Evolutionary conservation across 2,797 vertebrate genomes (phyloP).

Genomic region (Periophthalmus magnuspinnatus): DNA sequence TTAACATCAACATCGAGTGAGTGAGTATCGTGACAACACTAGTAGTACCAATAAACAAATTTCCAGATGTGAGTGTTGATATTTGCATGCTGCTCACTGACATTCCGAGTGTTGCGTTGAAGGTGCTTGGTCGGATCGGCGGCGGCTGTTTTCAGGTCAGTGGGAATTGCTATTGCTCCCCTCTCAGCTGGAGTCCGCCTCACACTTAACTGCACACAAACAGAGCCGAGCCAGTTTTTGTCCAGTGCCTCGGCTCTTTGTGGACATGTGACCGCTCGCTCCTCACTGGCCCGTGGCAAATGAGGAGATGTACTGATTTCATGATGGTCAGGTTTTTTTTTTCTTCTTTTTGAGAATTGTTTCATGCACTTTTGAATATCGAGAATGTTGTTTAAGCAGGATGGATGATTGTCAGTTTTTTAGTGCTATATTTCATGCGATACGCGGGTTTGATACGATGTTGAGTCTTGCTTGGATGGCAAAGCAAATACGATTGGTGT

Average conservation of each 20-base stretch:
- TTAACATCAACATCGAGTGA: too few relatives aligned
- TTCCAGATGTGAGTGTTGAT: not conserved
- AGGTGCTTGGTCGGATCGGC: constrained; percentile 45
- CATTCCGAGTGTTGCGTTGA: constrained; percentile 48
- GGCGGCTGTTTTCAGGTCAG: constrained; percentile 69
- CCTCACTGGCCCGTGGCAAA: constrained; percentile 8
- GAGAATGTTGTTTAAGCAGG: not conserved
- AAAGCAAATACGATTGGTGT: not conserved
- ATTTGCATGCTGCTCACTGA: constrained; percentile 52
- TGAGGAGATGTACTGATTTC: not conserved
- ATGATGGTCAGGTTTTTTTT: constrained; percentile 11
- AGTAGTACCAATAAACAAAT: not conserved
- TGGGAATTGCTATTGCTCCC: constrained; percentile 66
- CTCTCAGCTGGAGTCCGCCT: constrained; percentile 65
- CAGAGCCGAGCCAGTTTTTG: constrained; percentile 10
- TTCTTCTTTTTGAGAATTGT: constrained; percentile 6
- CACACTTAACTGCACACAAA: constrained; percentile 57
- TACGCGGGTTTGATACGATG: too few relatives aligned
- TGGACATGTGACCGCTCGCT: constrained; percentile 19
- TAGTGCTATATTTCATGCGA: too few relatives aligned
- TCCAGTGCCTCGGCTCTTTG: constrained; percentile 11
- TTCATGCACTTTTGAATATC: constrained; percentile 22
- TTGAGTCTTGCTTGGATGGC: not conserved
- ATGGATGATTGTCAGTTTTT: not conserved
- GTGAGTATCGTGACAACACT: too few relatives aligned